These are phyloP conservation scores for Callosobruchus maculatus DNA, from an alignment of 2,888 invertebrate species.

Conservation along the genomic window DNA sequence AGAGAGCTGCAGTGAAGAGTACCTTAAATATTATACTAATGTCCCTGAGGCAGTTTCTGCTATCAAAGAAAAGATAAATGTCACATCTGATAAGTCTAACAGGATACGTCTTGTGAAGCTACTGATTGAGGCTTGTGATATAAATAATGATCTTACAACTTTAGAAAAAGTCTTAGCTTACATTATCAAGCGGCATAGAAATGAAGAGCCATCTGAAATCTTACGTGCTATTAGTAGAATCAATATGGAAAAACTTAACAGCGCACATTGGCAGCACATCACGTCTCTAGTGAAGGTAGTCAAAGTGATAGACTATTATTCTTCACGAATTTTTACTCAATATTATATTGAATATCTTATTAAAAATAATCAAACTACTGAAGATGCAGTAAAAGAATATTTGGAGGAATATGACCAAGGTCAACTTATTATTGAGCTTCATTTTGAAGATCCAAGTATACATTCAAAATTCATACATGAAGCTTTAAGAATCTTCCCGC, in stretches of 20 bases:
- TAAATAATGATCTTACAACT: slow-evolving; percentile 23
- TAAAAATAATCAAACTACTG: slow-evolving; percentile 15
- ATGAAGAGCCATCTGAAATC: slow-evolving; percentile 22
- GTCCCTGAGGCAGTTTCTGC: slow-evolving; percentile 19
- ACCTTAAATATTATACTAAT: slow-evolving; percentile 19
- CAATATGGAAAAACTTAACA: slow-evolving; percentile 14
- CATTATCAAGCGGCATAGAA: slow-evolving; percentile 25
- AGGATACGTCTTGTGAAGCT: slow-evolving; percentile 17
- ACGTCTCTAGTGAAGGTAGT: slow-evolving; percentile 20
- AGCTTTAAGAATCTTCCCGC: slow-evolving; percentile 5
- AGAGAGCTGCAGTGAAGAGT: slow-evolving; percentile 10
- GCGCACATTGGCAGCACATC: slow-evolving; percentile 25
- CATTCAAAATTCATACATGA: slow-evolving; percentile 9
- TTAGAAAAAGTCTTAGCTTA: slow-evolving; percentile 26
- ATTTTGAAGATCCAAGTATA: slow-evolving; percentile 7
- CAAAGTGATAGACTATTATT: slow-evolving; percentile 8
- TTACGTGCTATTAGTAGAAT: slow-evolving; percentile 7
- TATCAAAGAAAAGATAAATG: slow-evolving; percentile 28
- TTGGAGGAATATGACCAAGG: slow-evolving; percentile 9
- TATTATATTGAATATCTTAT: slow-evolving; percentile 21
- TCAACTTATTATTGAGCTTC: neutral
- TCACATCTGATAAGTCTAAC: slow-evolving; percentile 19
- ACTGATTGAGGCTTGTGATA: slow-evolving; percentile 20
- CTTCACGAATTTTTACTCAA: neutral
- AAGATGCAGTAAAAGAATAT: slow-evolving; percentile 13